These are phyloP conservation scores for Lota lota DNA, from an alignment of 2,113 vertebrate genomes.

Conservation along the genomic window DNA sequence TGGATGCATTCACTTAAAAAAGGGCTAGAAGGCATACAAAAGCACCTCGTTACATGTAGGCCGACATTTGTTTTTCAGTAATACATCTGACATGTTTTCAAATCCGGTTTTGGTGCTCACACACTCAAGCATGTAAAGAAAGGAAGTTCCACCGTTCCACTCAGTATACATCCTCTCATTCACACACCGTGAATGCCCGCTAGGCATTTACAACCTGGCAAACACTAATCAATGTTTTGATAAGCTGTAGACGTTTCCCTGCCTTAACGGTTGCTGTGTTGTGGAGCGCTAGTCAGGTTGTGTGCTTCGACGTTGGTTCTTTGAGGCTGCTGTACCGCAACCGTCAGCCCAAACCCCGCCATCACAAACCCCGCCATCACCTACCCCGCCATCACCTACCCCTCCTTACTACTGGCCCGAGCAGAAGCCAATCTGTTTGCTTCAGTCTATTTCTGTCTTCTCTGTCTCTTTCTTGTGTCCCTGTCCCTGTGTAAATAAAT, in stretches of 20 bases:
- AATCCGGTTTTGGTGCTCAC: no score
- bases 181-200: constrained; percentile 38
- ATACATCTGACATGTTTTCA: no score
- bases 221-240: constrained; percentile 74
- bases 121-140: constrained; percentile 39
- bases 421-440: constrained; percentile 57
- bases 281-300: constrained; percentile 56
- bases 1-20: no score
- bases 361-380: no score
- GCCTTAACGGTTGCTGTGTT: constrained; percentile 51
- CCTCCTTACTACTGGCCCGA: constrained; percentile 47
- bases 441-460: not conserved
- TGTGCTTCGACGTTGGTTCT: constrained; percentile 59
- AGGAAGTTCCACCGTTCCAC: constrained; percentile 31
- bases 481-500: not conserved
- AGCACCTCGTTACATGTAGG: no score
- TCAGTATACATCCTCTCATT: constrained; percentile 46
- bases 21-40: no score
- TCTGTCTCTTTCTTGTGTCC: constrained; percentile 9
- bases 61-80: no score
- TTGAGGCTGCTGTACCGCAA: constrained; percentile 56
- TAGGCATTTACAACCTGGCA: constrained; percentile 53
- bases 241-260: constrained; percentile 65
- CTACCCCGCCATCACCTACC: constrained; percentile 1
- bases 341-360: constrained; percentile 35